phyloP scores from a whole-genome alignment of 2,888 invertebrate genomes.

The Andrena camellia region DNA sequence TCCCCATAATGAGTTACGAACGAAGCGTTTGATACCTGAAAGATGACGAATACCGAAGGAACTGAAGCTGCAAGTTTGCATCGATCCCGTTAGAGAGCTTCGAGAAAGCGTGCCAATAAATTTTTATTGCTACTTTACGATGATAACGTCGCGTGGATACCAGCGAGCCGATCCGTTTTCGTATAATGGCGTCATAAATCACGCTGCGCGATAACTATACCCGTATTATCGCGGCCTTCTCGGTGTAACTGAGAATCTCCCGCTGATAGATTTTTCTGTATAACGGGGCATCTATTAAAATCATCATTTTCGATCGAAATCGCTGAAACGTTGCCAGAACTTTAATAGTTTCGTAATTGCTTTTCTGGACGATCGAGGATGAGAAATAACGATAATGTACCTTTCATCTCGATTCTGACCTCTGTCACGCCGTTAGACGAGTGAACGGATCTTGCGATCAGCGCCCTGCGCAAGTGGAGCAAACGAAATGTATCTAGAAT shows the following conservation, averaged over 20 bases:
- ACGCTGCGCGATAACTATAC: conserved; percentile 71
- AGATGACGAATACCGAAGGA: conserved; percentile 35
- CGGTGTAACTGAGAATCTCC: conserved; percentile 61
- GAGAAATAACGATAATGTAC: conserved; percentile 4
- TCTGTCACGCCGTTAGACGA: not conserved
- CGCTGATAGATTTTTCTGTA: conserved; percentile 65
- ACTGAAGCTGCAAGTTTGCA: conserved; percentile 59
- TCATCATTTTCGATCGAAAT: conserved; percentile 22
- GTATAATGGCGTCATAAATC: conserved; percentile 79
- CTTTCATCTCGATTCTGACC: not conserved
- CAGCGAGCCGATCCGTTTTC: conserved; percentile 79
- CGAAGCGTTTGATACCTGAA: conserved; percentile 6
- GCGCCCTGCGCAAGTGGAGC: not conserved
- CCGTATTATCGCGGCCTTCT: conserved; percentile 55
- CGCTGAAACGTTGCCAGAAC: not conserved
- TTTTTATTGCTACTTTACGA: conserved; percentile 83
- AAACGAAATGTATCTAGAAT: not conserved
- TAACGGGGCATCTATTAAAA: conserved; percentile 21
- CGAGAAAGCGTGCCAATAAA: conserved; percentile 80
- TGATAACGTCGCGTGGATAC: conserved; percentile 78
- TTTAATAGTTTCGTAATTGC: conserved; percentile 17
- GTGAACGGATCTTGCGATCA: not conserved
- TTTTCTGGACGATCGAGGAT: not conserved
- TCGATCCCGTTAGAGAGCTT: conserved; percentile 41
- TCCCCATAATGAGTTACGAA: not conserved